Evolutionary conservation across 2,797 vertebrate genomes (phyloP).

Genomic region (Coreius guichenoti): DNA sequence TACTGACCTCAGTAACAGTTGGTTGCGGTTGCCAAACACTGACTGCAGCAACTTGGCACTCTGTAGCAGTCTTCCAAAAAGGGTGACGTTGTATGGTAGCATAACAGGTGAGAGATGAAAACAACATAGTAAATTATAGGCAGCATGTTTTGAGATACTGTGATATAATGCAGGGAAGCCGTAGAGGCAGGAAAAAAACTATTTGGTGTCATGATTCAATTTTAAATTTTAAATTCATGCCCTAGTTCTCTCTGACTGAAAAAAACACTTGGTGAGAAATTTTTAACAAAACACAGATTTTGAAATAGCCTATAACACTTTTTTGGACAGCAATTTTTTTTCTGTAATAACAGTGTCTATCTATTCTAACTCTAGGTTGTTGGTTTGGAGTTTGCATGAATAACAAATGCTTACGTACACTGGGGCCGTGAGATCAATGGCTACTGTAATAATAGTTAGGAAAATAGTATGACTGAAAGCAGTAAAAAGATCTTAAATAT

Average conservation of each 20-base stretch:
- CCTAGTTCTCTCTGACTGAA: background rate
- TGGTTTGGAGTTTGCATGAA: background rate
- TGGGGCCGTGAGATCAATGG: too few relatives aligned
- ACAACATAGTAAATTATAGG: background rate
- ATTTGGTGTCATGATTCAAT: constrained; percentile 7
- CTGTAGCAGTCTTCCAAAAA: background rate
- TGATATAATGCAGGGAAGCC: constrained; percentile 3
- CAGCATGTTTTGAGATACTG: constrained; percentile 20
- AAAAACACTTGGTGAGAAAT: background rate
- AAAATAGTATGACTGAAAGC: background rate
- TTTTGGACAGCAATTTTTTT: background rate
- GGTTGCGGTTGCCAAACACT: background rate
- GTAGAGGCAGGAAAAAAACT: background rate
- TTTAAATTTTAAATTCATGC: background rate
- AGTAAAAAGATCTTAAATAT: background rate
- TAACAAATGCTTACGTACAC: background rate
- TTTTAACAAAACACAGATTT: background rate
- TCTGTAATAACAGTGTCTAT: background rate
- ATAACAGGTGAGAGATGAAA: background rate
- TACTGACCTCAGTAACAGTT: background rate
- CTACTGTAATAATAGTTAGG: background rate
- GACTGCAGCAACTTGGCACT: background rate
- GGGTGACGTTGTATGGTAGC: background rate
- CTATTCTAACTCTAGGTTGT: background rate
- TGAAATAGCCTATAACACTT: background rate